phyloP scores from a whole-genome alignment of 2,797 vertebrate species.

The Oceanodroma leucorhoa region DNA sequence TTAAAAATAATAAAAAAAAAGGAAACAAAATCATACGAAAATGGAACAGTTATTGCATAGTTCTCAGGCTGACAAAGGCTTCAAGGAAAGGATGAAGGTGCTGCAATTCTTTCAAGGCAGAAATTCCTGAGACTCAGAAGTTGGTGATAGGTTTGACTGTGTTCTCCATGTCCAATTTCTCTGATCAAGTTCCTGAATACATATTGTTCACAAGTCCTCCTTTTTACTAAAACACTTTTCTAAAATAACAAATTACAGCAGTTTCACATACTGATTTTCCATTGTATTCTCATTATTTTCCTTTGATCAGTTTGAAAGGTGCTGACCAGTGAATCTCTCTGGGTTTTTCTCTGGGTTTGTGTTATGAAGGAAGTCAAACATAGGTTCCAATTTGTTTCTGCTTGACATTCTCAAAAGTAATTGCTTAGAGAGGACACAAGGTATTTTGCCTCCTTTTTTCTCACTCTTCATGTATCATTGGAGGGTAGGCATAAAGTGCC shows the following conservation, averaged over 20 bases:
- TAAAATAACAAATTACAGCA: neutral
- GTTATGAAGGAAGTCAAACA: neutral
- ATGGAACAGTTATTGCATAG: neutral
- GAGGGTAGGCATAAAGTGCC: neutral
- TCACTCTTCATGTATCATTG: neutral
- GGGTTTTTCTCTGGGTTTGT: neutral
- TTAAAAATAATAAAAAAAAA: neutral
- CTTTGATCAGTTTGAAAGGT: neutral
- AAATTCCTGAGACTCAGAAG: neutral
- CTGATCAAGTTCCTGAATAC: neutral
- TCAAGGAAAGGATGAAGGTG: neutral
- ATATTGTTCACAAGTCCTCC: neutral
- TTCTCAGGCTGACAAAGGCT: neutral
- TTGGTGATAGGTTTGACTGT: neutral
- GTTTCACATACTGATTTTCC: neutral
- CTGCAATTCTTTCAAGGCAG: neutral
- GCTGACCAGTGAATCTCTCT: neutral
- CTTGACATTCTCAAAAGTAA: neutral
- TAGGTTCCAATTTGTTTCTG: neutral
- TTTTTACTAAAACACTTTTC: neutral
- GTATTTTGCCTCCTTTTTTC: neutral
- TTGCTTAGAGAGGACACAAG: neutral
- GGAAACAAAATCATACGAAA: neutral
- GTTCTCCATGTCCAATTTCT: neutral
- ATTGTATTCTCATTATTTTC: neutral